phyloP scores from a whole-genome alignment of 92 coral and sea anemone species.

The Montipora capitata region DNA sequence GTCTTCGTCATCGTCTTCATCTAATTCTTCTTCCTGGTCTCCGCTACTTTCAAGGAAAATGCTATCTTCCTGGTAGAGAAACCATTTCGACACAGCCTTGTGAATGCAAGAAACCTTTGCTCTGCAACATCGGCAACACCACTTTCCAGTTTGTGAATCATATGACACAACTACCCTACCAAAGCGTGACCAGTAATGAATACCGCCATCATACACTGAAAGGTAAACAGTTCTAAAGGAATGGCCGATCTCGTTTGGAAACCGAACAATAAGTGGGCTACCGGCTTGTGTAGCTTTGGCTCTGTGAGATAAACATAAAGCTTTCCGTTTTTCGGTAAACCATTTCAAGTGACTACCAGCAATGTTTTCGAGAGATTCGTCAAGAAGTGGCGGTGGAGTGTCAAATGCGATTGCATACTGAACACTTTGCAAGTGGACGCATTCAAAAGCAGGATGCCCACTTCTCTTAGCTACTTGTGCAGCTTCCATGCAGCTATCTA shows the following conservation, averaged over 20 bases:
- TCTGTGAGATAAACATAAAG: conserved; percentile 32
- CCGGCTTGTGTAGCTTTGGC: conserved; percentile 21
- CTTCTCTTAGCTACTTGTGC: conserved; percentile 50
- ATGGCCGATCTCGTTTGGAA: conserved; percentile 13
- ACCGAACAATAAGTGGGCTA: conserved; percentile 53
- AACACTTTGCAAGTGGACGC: conserved; percentile 61
- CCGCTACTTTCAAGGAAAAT: conserved; percentile 2
- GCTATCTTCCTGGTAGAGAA: conserved; percentile 22
- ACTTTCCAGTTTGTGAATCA: background rate
- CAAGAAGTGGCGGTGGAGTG: conserved; percentile 23
- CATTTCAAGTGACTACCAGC: conserved; percentile 41
- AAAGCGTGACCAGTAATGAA: conserved; percentile 69
- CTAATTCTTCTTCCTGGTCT: background rate
- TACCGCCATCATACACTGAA: conserved; percentile 61
- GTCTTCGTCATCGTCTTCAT: background rate
- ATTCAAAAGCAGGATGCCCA: conserved; percentile 68
- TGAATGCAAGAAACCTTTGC: conserved; percentile 52
- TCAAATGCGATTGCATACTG: conserved; percentile 53
- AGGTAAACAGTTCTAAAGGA: conserved; percentile 43
- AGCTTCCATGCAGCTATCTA: conserved; percentile 58
- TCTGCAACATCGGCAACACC: conserved; percentile 12
- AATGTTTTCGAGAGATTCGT: conserved; percentile 31
- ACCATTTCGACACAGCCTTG: conserved; percentile 52
- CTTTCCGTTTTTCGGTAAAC: conserved; percentile 54
- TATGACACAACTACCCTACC: conserved; percentile 44